Evolutionary conservation across 2,888 invertebrate genomes (phyloP).

Genomic region (Anodontia alba): DNA sequence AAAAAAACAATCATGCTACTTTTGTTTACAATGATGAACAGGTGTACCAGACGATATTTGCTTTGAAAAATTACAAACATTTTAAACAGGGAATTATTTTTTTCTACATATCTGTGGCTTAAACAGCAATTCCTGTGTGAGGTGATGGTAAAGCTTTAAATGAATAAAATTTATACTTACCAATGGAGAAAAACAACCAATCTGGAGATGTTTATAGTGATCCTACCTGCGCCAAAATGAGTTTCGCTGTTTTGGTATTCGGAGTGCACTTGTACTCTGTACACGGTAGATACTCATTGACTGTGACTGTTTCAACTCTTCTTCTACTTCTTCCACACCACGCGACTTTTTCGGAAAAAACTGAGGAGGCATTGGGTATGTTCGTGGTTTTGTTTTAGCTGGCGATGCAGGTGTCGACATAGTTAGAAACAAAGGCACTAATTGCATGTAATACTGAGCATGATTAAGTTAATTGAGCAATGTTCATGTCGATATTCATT

Average conservation of each 20-base stretch:
- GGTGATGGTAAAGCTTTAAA: no score
- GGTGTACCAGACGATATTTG: no score
- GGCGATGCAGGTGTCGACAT: conserved; percentile 3
- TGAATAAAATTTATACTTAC: no score
- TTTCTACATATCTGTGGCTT: no score
- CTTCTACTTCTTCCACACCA: background rate
- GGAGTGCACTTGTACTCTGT: conserved; percentile 91
- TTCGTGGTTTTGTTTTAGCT: background rate
- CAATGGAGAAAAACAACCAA: no score
- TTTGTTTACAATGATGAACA: no score
- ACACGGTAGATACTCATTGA: conserved; percentile 86
- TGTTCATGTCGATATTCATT: no score
- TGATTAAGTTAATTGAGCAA: background rate
- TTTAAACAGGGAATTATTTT: no score
- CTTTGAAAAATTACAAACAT: no score
- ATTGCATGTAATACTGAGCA: background rate
- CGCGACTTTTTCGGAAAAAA: conserved; percentile 2
- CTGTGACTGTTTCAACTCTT: background rate
- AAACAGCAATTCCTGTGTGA: no score
- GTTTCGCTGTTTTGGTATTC: conserved; percentile 88
- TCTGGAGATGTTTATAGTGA: no score
- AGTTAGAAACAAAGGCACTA: background rate
- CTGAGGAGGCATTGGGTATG: conserved; percentile 2
- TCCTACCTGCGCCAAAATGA: conserved; percentile 93
- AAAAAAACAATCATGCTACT: no score